phyloP scores from a whole-genome alignment of 1,140 invertebrate species.

The Danaus plexippus region DNA sequence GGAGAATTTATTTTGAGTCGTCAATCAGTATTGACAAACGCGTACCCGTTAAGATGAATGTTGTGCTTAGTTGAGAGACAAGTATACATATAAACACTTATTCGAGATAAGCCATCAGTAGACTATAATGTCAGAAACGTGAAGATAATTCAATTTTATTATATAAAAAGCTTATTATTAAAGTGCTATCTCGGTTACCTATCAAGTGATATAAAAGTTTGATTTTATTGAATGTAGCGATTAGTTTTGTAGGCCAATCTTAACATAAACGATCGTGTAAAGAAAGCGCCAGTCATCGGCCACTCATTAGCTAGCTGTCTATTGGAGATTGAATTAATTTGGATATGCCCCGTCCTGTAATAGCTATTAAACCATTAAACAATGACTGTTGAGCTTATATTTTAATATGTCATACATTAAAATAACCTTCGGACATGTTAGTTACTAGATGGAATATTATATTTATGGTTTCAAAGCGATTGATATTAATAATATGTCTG shows the following conservation, averaged over 20 bases:
- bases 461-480: too few relatives aligned
- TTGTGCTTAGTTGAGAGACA: too few relatives aligned
- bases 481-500: too few relatives aligned
- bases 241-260: slow-evolving; percentile 23
- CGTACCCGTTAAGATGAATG: too few relatives aligned
- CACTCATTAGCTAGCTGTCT: slow-evolving; percentile 30
- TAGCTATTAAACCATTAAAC: slow-evolving; percentile 32
- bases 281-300: slow-evolving; percentile 29
- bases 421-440: slow-evolving; percentile 1
- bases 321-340: slow-evolving; percentile 33
- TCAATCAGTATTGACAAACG: slow-evolving; percentile 29
- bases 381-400: slow-evolving; percentile 20
- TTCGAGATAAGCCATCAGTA: too few relatives aligned
- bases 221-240: slow-evolving; percentile 15
- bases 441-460: too few relatives aligned
- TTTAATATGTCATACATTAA: slow-evolving; percentile 17
- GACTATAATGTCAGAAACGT: too few relatives aligned
- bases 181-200: too few relatives aligned
- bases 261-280: slow-evolving; percentile 21
- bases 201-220: too few relatives aligned
- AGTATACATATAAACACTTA: too few relatives aligned
- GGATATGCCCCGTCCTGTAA: slow-evolving; percentile 24
- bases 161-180: too few relatives aligned
- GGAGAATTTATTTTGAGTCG: slow-evolving; percentile 33
- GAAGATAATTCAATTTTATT: too few relatives aligned